Evolutionary conservation across 1,140 invertebrate species (phyloP), one percentile per base, ranked within the genome.

Genomic region (Caenorhabditis inopinata): DNA sequence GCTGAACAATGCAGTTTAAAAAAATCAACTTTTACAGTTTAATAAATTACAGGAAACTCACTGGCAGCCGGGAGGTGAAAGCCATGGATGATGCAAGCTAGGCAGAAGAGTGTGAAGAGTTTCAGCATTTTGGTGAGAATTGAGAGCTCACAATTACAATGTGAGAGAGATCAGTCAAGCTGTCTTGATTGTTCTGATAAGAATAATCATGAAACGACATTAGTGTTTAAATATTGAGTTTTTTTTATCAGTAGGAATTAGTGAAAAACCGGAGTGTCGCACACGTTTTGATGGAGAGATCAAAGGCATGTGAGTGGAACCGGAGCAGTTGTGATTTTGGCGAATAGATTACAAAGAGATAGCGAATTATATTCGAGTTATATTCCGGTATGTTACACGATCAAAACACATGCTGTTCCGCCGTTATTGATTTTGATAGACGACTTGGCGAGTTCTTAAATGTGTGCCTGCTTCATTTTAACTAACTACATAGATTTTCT

Each of bases 71-170:
- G 58, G n/a, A 68, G 58, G 14, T 38, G 29, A 25, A 68, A 32
- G 9, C 58, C 58, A 42, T 68, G 12, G 27, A 18, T 32, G 4
- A 32, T n/a, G n/a, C 38, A 68, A 16, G 38, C n/a, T 18, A 68
- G 29, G 58, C 58, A 68, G 58, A 38, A 42, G 1, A 68, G 58
- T 32, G 58, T 68, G 32, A 68, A 7, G 29, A 68, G 58, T 68
- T 68, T 68, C 29, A 68, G 58, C 58, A 68, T 68, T 42, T 68
- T 18, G 32, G 58, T 9, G 58, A 68, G 58, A 68, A 68, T 42
- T 16, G 23, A 21, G 58, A 42, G 12, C 16, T 38, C 58, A 68
- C 35, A 68, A 29, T 68, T 29, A 68, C 58, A 68, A 42, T 68
- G 32, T 68, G 29, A 68, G 32, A 68, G 29, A 42, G 38, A 18